Percentiles rank a stretch among this genome's conserved stretches.
These are phyloP conservation scores for Lanius ludovicianus DNA, from an alignment of 2,113 vertebrate genomes.

Conservation along the genomic window DNA sequence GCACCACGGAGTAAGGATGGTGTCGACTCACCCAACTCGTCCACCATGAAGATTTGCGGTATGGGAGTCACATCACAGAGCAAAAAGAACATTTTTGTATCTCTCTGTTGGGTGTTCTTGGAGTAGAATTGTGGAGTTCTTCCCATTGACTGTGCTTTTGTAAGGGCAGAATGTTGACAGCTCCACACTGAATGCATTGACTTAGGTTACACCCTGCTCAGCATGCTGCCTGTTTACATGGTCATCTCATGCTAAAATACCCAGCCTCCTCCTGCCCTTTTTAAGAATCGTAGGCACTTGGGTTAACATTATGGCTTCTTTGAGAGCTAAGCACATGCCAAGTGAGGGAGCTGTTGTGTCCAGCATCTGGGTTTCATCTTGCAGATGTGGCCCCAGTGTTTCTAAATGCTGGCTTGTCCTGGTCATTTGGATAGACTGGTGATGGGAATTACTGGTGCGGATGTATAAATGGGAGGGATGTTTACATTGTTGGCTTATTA, in stretches of 20 bases:
- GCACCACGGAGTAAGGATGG: background rate
- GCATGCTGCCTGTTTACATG: background rate
- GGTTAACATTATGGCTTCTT: background rate
- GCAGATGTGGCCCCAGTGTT: background rate
- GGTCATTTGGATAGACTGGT: background rate
- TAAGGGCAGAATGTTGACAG: background rate
- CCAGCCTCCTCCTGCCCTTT: background rate
- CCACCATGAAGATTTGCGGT: background rate
- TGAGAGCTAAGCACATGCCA: background rate
- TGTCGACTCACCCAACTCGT: background rate
- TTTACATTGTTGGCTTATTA: background rate
- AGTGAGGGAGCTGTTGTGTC: background rate
- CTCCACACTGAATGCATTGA: background rate
- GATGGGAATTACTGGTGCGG: background rate
- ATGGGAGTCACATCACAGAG: background rate
- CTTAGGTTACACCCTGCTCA: background rate
- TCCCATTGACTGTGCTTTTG: background rate
- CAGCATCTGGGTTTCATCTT: background rate
- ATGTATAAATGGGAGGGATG: background rate
- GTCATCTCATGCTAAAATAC: background rate
- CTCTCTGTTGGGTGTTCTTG: rapidly evolving
- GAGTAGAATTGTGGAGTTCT: background rate
- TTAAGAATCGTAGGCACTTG: background rate
- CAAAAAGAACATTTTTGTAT: background rate
- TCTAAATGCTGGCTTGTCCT: background rate